Base-by-base conservation (phyloP, 1,140 invertebrate genomes). In the Megathymus violae region DNA sequence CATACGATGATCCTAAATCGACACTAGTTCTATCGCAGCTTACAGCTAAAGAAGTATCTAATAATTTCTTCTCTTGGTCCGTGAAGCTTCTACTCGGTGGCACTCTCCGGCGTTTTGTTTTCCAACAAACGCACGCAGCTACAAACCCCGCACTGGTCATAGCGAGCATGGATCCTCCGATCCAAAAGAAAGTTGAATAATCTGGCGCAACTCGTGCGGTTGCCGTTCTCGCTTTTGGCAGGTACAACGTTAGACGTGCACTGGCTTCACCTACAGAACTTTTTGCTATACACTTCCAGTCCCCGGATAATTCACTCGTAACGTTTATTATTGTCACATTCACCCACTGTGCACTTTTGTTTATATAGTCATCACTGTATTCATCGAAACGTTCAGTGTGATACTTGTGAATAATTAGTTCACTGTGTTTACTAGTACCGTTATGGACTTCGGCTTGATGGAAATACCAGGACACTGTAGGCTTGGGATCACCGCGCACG, bases 1-100 rank as follows among this genome's bases (percentile, higher is more conserved):
- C 92, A 80, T 94, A 92, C 73, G 91, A 92, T 80, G 88, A 91
- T 78, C 93, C 70, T 84, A 77, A 85, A 73, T 77, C 89, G 74
- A 80, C 76, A 74, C 90, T 88, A 14, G 92, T 80, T 19, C 95
- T 93, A 61, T 95, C 95, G 3, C 95, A 95, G 25, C 93, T 94
- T 1, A 95, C 96, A 4, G 95, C 95, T 51, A 96, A 94, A 11
- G 91, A 92, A 11, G 95, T 93, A 73, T 96, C 96, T 17, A 97
- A 85, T 2, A 96, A 86, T 71, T 96, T 96, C 82, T 97, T 97
- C 74, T 97, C 96, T 86, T 97, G 96, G 54, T 97, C 96, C 9
- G 94, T 96, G 78, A 96, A 96, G 77, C 95, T 96, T 17, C 94
- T 93, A 71, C 95, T 96, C 0, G 94, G 93, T 67, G 94, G 94